Evolutionary conservation across 1,140 invertebrate species (phyloP).

Genomic region (Archivesica marissinica): DNA sequence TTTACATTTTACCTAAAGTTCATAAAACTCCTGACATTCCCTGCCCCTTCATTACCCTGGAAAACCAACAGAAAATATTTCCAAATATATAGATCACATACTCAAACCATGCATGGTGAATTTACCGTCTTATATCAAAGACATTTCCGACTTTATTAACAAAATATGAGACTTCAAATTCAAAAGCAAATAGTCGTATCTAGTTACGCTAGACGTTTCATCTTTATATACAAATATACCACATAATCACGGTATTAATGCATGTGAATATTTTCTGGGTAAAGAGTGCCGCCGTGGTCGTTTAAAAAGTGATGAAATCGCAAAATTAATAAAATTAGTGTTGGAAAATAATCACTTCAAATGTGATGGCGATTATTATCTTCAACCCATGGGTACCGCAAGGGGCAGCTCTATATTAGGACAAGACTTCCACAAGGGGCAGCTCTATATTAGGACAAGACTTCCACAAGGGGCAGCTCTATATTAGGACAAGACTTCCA

Average conservation of each 20-base stretch:
- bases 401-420: too few relatives aligned
- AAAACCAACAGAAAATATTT: conserved; percentile 11
- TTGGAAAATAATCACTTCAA: conserved; percentile 25
- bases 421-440: too few relatives aligned
- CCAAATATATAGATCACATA: conserved; percentile 12
- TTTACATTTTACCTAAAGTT: conserved; percentile 15
- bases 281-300: too few relatives aligned
- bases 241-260: too few relatives aligned
- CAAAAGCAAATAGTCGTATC: background rate
- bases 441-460: too few relatives aligned
- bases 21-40: background rate
- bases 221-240: too few relatives aligned
- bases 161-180: background rate
- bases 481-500: too few relatives aligned
- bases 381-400: too few relatives aligned
- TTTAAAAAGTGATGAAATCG: background rate
- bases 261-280: too few relatives aligned
- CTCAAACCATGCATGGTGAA: background rate
- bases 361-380: background rate
- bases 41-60: background rate
- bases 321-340: too few relatives aligned
- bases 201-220: too few relatives aligned
- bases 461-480: too few relatives aligned
- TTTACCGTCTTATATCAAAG: background rate
- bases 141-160: background rate